These are phyloP conservation scores for Eleginops maclovinus DNA, from an alignment of 2,113 vertebrate species.

Conservation along the genomic window DNA sequence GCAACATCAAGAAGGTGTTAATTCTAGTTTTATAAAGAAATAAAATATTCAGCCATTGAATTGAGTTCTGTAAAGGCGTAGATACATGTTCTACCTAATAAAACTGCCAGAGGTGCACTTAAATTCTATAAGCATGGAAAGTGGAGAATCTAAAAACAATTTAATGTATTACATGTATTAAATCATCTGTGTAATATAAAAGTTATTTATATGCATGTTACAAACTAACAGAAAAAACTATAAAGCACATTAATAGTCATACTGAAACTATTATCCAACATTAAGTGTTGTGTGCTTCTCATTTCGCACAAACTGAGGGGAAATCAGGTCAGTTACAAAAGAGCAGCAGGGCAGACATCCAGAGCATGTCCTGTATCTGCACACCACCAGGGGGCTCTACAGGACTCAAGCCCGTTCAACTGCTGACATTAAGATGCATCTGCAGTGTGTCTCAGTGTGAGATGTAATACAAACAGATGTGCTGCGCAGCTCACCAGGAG, in stretches of 20 bases:
- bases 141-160: not conserved
- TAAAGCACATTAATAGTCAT: not conserved
- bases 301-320: not conserved
- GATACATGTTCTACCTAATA: not conserved
- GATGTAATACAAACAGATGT: not conserved
- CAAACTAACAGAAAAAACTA: too few relatives aligned
- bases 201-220: not conserved
- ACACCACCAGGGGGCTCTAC: slow-evolving; percentile 58
- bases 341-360: slow-evolving; percentile 21
- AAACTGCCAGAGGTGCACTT: not conserved
- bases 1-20: too few relatives aligned
- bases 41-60: too few relatives aligned
- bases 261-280: not conserved
- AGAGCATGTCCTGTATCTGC: not conserved
- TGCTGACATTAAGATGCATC: not conserved
- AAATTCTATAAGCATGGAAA: not conserved
- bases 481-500: not conserved
- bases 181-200: not conserved
- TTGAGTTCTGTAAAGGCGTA: not conserved
- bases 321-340: slow-evolving; percentile 44
- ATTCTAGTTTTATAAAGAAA: too few relatives aligned
- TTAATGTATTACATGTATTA: too few relatives aligned
- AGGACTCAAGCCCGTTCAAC: not conserved
- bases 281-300: not conserved
- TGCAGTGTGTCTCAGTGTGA: not conserved